Evolutionary conservation across 2,797 vertebrate species (phyloP).

Genomic region (Tragelaphus oryx): DNA sequence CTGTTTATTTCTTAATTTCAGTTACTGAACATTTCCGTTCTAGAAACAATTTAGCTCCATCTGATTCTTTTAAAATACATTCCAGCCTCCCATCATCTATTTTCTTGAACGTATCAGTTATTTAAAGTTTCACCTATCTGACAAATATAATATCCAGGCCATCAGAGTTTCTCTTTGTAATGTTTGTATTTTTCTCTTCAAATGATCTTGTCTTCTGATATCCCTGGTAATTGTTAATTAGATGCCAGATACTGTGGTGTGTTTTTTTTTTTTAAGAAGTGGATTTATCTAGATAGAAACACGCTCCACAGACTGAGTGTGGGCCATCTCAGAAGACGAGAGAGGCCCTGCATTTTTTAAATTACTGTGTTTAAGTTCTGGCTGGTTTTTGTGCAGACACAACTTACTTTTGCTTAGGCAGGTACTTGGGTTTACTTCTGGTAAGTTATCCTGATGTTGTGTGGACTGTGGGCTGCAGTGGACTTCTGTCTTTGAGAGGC

Average conservation of each 20-base stretch:
- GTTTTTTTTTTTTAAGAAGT: not conserved
- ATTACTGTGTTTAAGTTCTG: not conserved
- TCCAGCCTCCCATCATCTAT: not conserved
- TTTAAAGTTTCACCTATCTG: not conserved
- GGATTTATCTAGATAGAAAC: not conserved
- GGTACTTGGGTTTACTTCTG: not conserved
- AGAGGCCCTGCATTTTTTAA: not conserved
- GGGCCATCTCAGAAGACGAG: not conserved
- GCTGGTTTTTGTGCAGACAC: not conserved
- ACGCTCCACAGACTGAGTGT: not conserved
- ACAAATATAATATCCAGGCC: not conserved
- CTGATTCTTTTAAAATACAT: not conserved
- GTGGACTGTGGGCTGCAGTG: not conserved
- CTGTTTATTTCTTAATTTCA: not conserved
- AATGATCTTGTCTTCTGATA: not conserved
- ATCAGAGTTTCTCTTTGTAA: accelerated
- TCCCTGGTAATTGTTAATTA: not conserved
- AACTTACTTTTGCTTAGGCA: not conserved
- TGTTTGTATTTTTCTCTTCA: not conserved
- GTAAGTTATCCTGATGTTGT: accelerated
- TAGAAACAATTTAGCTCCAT: not conserved
- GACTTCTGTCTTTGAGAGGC: not conserved
- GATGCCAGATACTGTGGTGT: not conserved
- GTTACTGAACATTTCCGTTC: not conserved
- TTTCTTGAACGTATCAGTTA: not conserved